phyloP scores from a whole-genome alignment of 1,140 invertebrate species.

The Hylaeus volcanicus region DNA sequence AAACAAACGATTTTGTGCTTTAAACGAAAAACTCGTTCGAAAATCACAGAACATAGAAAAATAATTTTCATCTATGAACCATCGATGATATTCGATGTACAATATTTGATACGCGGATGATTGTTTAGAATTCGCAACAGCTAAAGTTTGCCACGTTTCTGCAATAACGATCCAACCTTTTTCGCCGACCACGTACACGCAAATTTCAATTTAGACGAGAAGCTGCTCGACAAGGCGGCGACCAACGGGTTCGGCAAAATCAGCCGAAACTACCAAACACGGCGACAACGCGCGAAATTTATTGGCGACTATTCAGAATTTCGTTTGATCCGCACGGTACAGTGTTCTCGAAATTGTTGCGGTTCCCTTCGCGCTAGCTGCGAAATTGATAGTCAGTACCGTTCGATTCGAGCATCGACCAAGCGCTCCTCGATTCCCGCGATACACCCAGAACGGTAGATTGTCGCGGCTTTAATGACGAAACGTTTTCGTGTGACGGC shows the following conservation, averaged over 20 bases:
- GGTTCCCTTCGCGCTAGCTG: not conserved
- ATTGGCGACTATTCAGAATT: not conserved
- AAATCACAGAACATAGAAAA: too few species aligned
- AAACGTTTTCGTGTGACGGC: too few species aligned
- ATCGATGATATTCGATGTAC: too few species aligned
- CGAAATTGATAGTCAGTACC: constrained; percentile 25
- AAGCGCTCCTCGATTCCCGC: not conserved
- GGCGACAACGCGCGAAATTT: constrained; percentile 38
- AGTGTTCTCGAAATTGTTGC: constrained; percentile 29
- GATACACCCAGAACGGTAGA: not conserved
- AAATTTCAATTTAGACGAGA: constrained; percentile 6
- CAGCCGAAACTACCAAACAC: not conserved
- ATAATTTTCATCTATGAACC: too few species aligned
- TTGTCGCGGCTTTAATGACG: not conserved
- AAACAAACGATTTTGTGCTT: too few species aligned
- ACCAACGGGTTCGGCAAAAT: not conserved
- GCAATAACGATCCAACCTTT: not conserved
- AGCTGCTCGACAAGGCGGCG: not conserved
- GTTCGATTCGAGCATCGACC: not conserved
- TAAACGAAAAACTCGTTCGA: too few species aligned
- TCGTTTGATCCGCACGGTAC: not conserved
- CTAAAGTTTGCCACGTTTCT: too few species aligned
- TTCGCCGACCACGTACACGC: not conserved
- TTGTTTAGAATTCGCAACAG: too few species aligned
- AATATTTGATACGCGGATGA: too few species aligned